Evolutionary conservation across 2,797 vertebrate species (phyloP).

Genomic region (Alectoris magna): DNA sequence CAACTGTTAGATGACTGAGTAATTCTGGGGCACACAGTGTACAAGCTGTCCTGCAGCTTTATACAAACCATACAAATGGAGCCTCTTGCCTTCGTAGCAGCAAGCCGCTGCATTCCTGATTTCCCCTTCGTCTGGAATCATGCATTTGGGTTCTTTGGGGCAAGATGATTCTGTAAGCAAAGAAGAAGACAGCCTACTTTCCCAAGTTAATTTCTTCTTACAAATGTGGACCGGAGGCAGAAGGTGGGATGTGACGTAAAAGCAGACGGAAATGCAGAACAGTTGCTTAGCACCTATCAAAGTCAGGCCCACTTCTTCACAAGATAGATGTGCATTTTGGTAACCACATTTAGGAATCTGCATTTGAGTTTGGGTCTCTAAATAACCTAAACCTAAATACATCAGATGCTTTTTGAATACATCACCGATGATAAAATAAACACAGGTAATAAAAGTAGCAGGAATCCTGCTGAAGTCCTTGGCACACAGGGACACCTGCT

Average conservation of each 20-base stretch:
- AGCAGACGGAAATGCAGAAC: conserved; percentile 59
- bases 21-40: background rate
- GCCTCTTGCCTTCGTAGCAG: background rate
- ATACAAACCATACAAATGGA: background rate
- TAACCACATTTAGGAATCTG: background rate
- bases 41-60: background rate
- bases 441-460: background rate
- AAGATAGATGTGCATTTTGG: conserved; percentile 26
- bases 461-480: background rate
- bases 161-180: background rate
- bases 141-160: background rate
- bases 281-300: conserved; percentile 67
- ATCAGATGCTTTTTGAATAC: background rate
- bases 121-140: background rate
- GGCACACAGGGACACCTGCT: background rate
- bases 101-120: rapidly evolving
- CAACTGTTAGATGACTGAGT: background rate
- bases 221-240: conserved; percentile 22
- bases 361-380: conserved; percentile 7
- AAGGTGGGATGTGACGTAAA: conserved; percentile 54
- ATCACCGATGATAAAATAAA: background rate
- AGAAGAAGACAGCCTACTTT: conserved; percentile 6
- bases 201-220: background rate
- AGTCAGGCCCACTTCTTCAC: conserved; percentile 66
- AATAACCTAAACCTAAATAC: conserved; percentile 38